Evolutionary conservation across 2,888 invertebrate genomes (phyloP).

Genomic region (Thymelicus lineola): DNA sequence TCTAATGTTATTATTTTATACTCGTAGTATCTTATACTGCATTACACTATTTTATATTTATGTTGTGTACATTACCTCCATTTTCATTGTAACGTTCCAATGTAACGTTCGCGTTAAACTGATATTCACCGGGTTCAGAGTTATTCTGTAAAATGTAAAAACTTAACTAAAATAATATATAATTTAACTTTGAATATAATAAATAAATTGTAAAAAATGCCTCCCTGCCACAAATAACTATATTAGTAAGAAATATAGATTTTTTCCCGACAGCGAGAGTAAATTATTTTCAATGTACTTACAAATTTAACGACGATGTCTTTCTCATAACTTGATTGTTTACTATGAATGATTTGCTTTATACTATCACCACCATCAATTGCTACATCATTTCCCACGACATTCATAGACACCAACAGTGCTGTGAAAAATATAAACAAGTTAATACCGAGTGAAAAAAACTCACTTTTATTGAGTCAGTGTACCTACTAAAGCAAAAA

Average conservation of each 20-base stretch:
- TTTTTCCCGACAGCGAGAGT: background rate
- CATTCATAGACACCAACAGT: slow-evolving; percentile 46
- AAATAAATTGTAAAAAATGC: too few relatives aligned
- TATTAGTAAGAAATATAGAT: too few relatives aligned
- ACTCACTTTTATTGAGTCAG: too few relatives aligned
- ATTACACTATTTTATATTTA: too few relatives aligned
- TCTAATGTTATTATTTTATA: too few relatives aligned
- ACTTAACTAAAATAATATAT: too few relatives aligned
- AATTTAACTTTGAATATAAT: too few relatives aligned
- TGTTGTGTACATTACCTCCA: background rate
- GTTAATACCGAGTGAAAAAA: background rate
- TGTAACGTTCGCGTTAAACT: slow-evolving; percentile 48
- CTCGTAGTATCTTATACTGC: too few relatives aligned
- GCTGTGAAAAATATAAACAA: slow-evolving; percentile 47
- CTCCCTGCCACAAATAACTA: too few relatives aligned
- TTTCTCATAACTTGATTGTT: slow-evolving; percentile 35
- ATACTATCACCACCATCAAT: slow-evolving; percentile 43
- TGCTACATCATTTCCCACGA: slow-evolving; percentile 48
- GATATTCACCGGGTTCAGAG: slow-evolving; percentile 48
- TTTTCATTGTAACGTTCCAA: background rate
- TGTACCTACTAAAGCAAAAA: too few relatives aligned
- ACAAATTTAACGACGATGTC: slow-evolving; percentile 52
- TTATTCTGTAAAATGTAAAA: slow-evolving; percentile 46
- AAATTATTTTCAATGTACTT: slow-evolving; percentile 42
- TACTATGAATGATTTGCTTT: slow-evolving; percentile 34